Evolutionary conservation across 2,113 vertebrate genomes (phyloP), one percentile per base, ranked within the genome.

Genomic region (Hydrolagus affinis): DNA sequence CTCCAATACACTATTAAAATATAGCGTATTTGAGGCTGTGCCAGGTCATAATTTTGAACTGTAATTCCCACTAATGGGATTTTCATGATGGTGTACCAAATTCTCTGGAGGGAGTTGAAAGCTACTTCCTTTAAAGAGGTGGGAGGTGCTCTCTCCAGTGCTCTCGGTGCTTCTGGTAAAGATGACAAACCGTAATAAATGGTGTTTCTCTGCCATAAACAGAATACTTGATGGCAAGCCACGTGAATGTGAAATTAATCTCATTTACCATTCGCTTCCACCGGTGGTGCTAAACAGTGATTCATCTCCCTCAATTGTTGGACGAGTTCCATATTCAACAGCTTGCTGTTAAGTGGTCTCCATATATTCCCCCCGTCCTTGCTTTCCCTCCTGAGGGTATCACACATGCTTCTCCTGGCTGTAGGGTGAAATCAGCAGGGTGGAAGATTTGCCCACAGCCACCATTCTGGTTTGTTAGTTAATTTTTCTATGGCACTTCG

Each of bases 1-100:
- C 78, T 83, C 66, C 62, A 83, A 83, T 68, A 30, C 28, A 30
- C 66, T 19, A 83, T 83, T 23, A 83, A 83, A 83, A 83, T 83
- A 32, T 32, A 83, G 78, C 60, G 17, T 28, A 68, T 23, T 66
- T 83, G 78, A 62, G 60, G 62, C 78, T 83, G 62, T 83, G 78
- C 78, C 78, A 83, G 62, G 78, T 66, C 78, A 83, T 83, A 83
- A 83, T 83, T 83, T 19, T 62, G 66, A 83, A 83, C 78, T 83
- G 78, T 83, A 83, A 64, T 83, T 83, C 32, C 78, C 60, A 83
- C 62, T 83, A 83, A 83, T 83, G 78, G 64, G 78, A 83, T 83
- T 83, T 83, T 83, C 78, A 83, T 83, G 78, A 83, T 83, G 78
- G 78, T 66, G 62, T 25, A 32, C 25, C 78, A 66, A 32, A 83